Evolutionary conservation across 2,888 invertebrate genomes (phyloP).

Genomic region (Drosophila algonquin): DNA sequence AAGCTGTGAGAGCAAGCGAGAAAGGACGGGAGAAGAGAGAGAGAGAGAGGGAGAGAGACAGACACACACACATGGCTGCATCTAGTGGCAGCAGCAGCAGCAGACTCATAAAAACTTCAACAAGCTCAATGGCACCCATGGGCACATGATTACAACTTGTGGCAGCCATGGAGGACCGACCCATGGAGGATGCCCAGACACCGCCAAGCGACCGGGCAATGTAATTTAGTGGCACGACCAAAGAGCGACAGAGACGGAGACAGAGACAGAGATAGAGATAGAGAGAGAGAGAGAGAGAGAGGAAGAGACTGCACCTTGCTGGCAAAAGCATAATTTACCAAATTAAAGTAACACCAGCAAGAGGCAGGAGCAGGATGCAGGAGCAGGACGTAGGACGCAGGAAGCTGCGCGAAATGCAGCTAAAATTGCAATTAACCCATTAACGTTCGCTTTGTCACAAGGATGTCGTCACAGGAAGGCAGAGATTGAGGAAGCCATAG

Average conservation of each 20-base stretch:
- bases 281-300: conserved; percentile 13
- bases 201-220: conserved; percentile 33
- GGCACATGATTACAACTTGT: conserved; percentile 71
- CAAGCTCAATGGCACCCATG: conserved; percentile 75
- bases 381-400: not conserved
- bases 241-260: conserved; percentile 11
- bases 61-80: conserved; percentile 16
- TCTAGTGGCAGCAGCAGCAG: conserved; percentile 19
- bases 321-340: conserved; percentile 68
- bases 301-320: conserved; percentile 47
- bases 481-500: not conserved
- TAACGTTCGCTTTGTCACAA: conserved; percentile 28
- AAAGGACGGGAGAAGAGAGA: not conserved
- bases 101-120: conserved; percentile 77
- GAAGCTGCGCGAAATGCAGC: conserved; percentile 46
- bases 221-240: conserved; percentile 65
- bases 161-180: conserved; percentile 50
- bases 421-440: conserved; percentile 64
- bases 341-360: conserved; percentile 63
- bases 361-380: not conserved
- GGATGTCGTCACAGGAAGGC: not conserved
- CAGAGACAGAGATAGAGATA: not conserved
- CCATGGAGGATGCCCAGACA: conserved; percentile 11
- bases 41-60: conserved; percentile 9
- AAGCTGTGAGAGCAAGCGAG: conserved; percentile 26